These are phyloP conservation scores for Teleopsis dalmanni DNA, from an alignment of 1,140 invertebrate species.

Conservation along the genomic window DNA sequence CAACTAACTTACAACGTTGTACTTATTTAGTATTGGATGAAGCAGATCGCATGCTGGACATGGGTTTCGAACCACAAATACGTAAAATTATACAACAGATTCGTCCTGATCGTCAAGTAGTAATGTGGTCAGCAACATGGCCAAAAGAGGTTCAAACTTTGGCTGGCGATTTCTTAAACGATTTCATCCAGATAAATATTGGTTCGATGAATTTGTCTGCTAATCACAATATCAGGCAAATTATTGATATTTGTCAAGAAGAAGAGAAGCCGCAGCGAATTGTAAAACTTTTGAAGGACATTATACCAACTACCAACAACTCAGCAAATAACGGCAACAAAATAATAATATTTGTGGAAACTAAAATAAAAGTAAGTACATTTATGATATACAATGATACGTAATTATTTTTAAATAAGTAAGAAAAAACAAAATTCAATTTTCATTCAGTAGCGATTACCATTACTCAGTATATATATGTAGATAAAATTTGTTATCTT, in stretches of 20 bases:
- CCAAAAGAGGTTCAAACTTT: slow-evolving; percentile 92
- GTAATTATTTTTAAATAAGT: too few relatives aligned
- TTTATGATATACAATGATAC: too few relatives aligned
- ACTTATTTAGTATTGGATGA: slow-evolving; percentile 97
- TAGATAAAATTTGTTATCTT: too few relatives aligned
- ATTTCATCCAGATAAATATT: slow-evolving; percentile 90
- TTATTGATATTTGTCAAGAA: slow-evolving; percentile 90
- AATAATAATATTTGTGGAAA: slow-evolving; percentile 96
- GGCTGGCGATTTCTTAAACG: slow-evolving; percentile 88
- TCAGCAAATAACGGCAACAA: slow-evolving; percentile 75
- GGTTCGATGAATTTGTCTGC: slow-evolving; percentile 88
- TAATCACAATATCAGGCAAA: slow-evolving; percentile 97
- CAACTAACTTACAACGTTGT: slow-evolving; percentile 81
- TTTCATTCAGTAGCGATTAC: too few relatives aligned
- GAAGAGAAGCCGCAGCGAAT: slow-evolving; percentile 80
- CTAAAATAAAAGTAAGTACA: slow-evolving; percentile 82
- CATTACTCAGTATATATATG: too few relatives aligned
- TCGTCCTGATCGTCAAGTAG: slow-evolving; percentile 84
- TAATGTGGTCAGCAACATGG: slow-evolving; percentile 99
- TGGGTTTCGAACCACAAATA: slow-evolving; percentile 99
- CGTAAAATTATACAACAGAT: slow-evolving; percentile 96
- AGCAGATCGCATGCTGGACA: slow-evolving; percentile 81
- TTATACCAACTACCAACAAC: slow-evolving; percentile 51
- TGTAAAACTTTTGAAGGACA: slow-evolving; percentile 74
- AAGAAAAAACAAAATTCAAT: too few relatives aligned